Percentiles rank a stretch among this genome's conserved stretches.
Evolutionary conservation across 2,113 vertebrate species (phyloP).

Genomic region (Enhydra lutris): DNA sequence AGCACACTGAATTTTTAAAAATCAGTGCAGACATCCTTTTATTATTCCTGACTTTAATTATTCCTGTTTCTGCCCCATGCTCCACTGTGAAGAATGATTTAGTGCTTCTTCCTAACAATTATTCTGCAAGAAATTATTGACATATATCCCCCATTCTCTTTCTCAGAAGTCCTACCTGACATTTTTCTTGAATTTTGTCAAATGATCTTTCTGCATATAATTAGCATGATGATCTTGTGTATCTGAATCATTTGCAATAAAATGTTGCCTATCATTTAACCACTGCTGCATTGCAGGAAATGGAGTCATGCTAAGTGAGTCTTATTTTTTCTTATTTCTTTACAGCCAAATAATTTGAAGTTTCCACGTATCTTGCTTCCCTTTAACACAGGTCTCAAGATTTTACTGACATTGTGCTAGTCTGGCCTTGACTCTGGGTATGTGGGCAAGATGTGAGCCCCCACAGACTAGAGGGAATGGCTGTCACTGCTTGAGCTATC

Average conservation of each 20-base stretch:
- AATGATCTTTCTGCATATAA: neutral
- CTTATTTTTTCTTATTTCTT: neutral
- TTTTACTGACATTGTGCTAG: neutral
- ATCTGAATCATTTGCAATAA: neutral
- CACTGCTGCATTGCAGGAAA: neutral
- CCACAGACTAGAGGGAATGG: neutral
- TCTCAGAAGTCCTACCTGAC: neutral
- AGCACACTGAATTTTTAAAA: neutral
- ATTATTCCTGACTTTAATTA: neutral
- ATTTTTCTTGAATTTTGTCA: neutral
- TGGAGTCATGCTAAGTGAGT: neutral
- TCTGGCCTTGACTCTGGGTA: neutral
- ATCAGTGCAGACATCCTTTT: neutral
- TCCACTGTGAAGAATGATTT: neutral
- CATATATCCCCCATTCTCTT: neutral
- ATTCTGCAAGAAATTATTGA: neutral
- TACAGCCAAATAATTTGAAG: neutral
- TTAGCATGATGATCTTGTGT: neutral
- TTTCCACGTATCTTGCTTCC: neutral
- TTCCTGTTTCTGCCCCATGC: neutral
- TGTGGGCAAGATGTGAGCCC: neutral
- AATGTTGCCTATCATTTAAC: neutral
- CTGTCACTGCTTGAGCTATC: neutral
- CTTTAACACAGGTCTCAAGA: neutral
- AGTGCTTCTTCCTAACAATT: neutral